These are phyloP conservation scores for Cassiopea xamachana DNA, from an alignment of 30 jellyfish, hydroid and myxozoan genomes.

Conservation along the genomic window DNA sequence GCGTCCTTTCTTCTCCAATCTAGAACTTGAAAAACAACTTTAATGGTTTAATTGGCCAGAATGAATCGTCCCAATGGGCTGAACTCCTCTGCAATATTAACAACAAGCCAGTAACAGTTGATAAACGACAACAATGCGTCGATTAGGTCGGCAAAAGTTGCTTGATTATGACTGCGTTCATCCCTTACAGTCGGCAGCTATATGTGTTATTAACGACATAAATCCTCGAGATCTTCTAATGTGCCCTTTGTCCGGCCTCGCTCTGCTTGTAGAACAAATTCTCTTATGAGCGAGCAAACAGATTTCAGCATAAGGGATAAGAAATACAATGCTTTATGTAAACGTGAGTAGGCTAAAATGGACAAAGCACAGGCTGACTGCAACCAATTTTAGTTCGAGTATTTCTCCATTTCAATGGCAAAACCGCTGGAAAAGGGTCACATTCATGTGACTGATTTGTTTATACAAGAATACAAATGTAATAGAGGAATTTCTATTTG, in stretches of 20 bases:
- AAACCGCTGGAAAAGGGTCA: background rate
- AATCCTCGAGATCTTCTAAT: constrained; percentile 58
- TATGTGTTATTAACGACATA: constrained; percentile 23
- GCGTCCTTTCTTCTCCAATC: constrained; percentile 20
- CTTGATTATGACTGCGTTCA: constrained; percentile 24
- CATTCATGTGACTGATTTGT: background rate
- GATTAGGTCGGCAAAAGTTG: constrained; percentile 16
- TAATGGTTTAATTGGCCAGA: constrained; percentile 14
- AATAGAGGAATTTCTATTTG: background rate
- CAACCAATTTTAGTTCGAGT: background rate
- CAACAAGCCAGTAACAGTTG: constrained; percentile 27
- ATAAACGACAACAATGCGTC: constrained; percentile 15
- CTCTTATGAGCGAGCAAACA: constrained; percentile 56
- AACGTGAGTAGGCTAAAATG: constrained; percentile 6
- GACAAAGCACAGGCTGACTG: background rate
- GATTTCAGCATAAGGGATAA: constrained; percentile 32
- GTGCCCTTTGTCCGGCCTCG: constrained; percentile 66
- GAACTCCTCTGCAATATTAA: constrained; percentile 24
- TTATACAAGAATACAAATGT: background rate
- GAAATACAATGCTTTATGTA: constrained; percentile 30
- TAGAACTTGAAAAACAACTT: constrained; percentile 46
- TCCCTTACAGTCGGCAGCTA: constrained; percentile 54
- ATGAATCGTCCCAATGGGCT: background rate
- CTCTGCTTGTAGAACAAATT: constrained; percentile 38
- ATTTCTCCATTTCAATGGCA: background rate